These are phyloP conservation scores for Eupithecia inturbata DNA, from an alignment of 2,888 invertebrate genomes.

Conservation along the genomic window DNA sequence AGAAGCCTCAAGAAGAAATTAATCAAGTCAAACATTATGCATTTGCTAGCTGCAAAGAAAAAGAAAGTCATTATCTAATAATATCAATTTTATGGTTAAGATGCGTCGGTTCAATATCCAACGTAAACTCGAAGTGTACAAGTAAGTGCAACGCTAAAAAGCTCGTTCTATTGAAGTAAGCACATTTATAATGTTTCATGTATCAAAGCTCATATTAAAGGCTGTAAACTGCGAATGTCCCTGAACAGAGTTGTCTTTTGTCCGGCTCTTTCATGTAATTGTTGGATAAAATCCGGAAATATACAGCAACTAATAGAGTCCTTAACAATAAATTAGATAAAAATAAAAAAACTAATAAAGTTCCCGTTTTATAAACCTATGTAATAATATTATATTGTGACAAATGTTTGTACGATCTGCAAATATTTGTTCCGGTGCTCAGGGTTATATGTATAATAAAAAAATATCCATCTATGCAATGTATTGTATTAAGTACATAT, in stretches of 20 bases:
- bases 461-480: too few relatives aligned
- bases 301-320: neutral
- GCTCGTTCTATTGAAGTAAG: constrained; percentile 11
- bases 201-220: constrained; percentile 20
- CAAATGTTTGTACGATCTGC: too few relatives aligned
- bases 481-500: too few relatives aligned
- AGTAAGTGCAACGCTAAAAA: constrained; percentile 11
- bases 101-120: neutral
- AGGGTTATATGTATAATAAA: too few relatives aligned
- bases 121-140: neutral
- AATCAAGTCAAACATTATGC: neutral
- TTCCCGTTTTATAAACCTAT: neutral
- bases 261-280: neutral
- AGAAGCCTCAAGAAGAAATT: neutral
- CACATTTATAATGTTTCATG: constrained; percentile 8
- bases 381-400: too few relatives aligned
- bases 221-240: constrained; percentile 14
- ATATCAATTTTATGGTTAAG: neutral
- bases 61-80: neutral
- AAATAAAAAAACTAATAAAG: too few relatives aligned
- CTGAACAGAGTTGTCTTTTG: neutral
- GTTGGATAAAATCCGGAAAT: neutral
- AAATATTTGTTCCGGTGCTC: too few relatives aligned
- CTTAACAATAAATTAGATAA: too few relatives aligned
- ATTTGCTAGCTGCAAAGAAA: neutral